phyloP scores from a whole-genome alignment of 1,140 invertebrate species.

The Cydia amplana region DNA sequence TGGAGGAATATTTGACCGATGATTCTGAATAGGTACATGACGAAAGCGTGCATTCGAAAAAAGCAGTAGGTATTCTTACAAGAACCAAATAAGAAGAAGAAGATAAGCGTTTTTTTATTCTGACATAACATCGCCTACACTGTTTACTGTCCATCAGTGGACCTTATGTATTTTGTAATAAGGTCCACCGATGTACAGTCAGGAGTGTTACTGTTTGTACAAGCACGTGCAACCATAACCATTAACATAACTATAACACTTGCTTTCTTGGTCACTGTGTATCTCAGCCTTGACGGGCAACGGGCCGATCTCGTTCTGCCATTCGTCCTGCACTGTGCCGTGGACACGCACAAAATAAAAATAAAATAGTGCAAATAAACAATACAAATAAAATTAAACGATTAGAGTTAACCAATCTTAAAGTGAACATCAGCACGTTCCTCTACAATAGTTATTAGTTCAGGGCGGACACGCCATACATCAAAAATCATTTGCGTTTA shows the following conservation, averaged over 20 bases:
- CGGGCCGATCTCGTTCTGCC: slow-evolving; percentile 38
- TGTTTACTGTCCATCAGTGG: too few species aligned
- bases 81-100: too few species aligned
- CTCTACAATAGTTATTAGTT: too few species aligned
- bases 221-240: slow-evolving; percentile 43
- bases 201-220: too few species aligned
- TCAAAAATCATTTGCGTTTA: too few species aligned
- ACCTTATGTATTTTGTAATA: too few species aligned
- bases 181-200: too few species aligned
- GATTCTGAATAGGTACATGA: too few species aligned
- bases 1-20: too few species aligned
- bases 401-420: slow-evolving; percentile 37
- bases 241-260: slow-evolving; percentile 52
- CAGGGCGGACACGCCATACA: too few species aligned
- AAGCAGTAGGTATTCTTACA: neutral
- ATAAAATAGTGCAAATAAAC: slow-evolving; percentile 36
- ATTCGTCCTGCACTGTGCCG: slow-evolving; percentile 52
- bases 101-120: neutral
- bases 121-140: too few species aligned
- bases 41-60: too few species aligned
- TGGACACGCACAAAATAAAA: slow-evolving; percentile 24
- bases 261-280: slow-evolving; percentile 70
- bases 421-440: neutral
- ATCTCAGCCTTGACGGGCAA: slow-evolving; percentile 55
- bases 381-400: slow-evolving; percentile 21